Percentiles rank a stretch among this genome's conserved stretches.
Conservation (phyloP, 2,113 vertebrate genomes). For the Megaceryle torquata region DNA sequence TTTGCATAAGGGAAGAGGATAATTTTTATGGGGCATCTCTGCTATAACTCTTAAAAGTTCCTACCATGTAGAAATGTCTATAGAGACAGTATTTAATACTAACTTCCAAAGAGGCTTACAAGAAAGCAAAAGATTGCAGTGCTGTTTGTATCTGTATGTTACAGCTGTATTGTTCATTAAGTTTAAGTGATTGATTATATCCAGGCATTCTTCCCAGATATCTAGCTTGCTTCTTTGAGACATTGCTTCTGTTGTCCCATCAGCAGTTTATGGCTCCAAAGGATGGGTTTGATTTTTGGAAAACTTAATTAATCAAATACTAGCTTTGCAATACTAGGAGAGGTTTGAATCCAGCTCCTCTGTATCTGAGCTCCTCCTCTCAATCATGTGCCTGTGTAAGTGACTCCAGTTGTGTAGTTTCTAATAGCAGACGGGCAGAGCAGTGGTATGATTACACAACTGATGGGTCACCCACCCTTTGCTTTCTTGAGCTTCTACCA, state of each 20-base stretch:
- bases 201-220: conserved; percentile 33
- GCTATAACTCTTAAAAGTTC: background rate
- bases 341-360: background rate
- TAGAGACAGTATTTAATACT: background rate
- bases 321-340: background rate
- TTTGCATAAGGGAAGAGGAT: background rate
- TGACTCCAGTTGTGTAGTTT: background rate
- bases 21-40: background rate
- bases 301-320: background rate
- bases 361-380: background rate
- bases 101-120: background rate
- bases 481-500: background rate
- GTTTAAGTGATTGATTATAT: conserved; percentile 36
- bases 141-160: background rate
- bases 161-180: conserved; percentile 42
- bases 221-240: conserved; percentile 13
- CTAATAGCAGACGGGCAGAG: background rate
- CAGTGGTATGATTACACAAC: background rate
- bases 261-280: background rate
- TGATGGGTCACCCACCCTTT: background rate
- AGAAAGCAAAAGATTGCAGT: background rate
- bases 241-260: conserved; percentile 19
- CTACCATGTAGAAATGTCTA: background rate
- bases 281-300: conserved; percentile 41
- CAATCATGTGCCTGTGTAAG: background rate